Base-by-base conservation (phyloP, 2,113 vertebrate species). In the Mola mola region DNA sequence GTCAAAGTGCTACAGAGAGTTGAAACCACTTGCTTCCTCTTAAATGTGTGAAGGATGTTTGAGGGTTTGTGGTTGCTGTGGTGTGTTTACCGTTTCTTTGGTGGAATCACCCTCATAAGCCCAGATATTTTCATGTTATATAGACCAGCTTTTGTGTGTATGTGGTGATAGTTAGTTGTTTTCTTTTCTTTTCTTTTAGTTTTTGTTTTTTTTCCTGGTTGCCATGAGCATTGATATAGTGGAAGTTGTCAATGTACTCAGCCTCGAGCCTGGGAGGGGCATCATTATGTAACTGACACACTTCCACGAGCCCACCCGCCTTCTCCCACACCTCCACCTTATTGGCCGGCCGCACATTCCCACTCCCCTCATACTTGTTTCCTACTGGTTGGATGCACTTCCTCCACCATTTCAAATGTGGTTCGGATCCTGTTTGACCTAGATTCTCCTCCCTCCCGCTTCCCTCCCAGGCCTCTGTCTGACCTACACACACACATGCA, bases 241-340 rank as follows among this genome's bases (percentile, higher is more conserved):
- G 26, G 38, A 26, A 63, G 36, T 31, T 25, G 69, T 48, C 29
- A 41, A 48, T 40, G 58, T 42, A 52, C 15, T 16, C 53, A 46
- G 59, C 49, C 57, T 22, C 11, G 1, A 8, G 20, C 46, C 43
- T 8, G 19, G 84, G 83, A 61, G 84, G 86, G 55, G 69, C 71
- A 16, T 52, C 53, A 81, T 91, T 93, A 88, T 91, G 87, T 90
- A 91, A 93, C 83, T 70, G 83, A 87, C 89, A 90, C 78, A 84
- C 46, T 88, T 90, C 62, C 17, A 8, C 47, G 25, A 73, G 16
- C 65, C 87, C 71, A 46, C 74, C 61, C 68, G 26, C 49, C 56
- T 43, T 33, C 19, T 0, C 40, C 36, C 53, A 40, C 46, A 3
- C 37, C 3, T 3, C 43, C 1, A 0, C 53, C 47, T 55, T 46